Percentiles rank a stretch among this genome's conserved stretches.
These are phyloP conservation scores for Drosophila ezoana DNA, from an alignment of 2,888 invertebrate genomes.

Conservation along the genomic window DNA sequence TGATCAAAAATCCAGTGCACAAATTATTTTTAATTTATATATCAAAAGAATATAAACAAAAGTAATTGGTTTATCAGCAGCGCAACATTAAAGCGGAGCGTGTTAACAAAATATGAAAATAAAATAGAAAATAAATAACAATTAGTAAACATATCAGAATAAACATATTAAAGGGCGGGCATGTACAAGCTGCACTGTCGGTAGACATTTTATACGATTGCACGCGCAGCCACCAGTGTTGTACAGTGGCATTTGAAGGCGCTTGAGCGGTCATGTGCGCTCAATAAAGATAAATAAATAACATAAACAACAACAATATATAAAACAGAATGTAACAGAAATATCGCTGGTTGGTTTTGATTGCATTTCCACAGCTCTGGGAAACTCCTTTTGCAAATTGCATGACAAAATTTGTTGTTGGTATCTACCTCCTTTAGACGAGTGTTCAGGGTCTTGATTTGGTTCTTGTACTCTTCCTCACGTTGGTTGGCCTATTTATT, in stretches of 20 bases:
- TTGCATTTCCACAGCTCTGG: slow-evolving; percentile 58
- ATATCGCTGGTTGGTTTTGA: slow-evolving; percentile 62
- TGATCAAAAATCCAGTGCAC: slow-evolving; percentile 47
- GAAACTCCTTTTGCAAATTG: slow-evolving; percentile 62
- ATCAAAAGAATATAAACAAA: slow-evolving; percentile 17
- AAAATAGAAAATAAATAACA: slow-evolving; percentile 71
- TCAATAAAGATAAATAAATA: slow-evolving; percentile 28
- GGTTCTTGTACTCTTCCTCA: slow-evolving; percentile 99
- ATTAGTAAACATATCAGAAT: slow-evolving; percentile 71
- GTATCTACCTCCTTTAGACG: slow-evolving; percentile 98
- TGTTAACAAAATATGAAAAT: slow-evolving; percentile 71
- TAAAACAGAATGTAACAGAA: slow-evolving; percentile 25
- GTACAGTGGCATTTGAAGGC: slow-evolving; percentile 16
- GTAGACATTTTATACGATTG: slow-evolving; percentile 83
- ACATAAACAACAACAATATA: slow-evolving; percentile 72
- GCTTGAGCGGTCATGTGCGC: slow-evolving; percentile 40
- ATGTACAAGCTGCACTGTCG: slow-evolving; percentile 62
- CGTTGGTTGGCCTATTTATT: slow-evolving; percentile 96
- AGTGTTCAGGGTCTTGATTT: slow-evolving; percentile 99
- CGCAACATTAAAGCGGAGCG: slow-evolving; percentile 58
- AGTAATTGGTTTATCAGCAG: slow-evolving; percentile 37
- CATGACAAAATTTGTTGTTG: slow-evolving; percentile 16
- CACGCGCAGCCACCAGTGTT: slow-evolving; percentile 41
- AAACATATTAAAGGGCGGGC: slow-evolving; percentile 18
- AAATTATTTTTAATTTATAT: slow-evolving; percentile 24